A percentile compares a stretch with the other conserved stretches of the same genome.
Evolutionary conservation across 2,888 invertebrate genomes (phyloP).

Genomic region (Imbricaverruca yamaguchii): DNA sequence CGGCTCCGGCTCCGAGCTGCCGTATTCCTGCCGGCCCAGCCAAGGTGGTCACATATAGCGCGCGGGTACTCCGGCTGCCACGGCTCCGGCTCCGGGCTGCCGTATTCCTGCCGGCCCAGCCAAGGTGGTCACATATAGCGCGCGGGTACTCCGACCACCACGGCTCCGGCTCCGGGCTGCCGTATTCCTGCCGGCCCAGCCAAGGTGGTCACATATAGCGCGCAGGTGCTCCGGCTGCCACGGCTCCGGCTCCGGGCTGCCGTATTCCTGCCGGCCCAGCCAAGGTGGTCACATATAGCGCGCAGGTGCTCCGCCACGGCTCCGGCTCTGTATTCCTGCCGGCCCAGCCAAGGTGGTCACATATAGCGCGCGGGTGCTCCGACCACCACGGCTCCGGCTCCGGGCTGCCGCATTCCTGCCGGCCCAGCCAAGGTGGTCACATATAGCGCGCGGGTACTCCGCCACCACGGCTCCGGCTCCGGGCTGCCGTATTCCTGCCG

Average conservation of each 20-base stretch:
- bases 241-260: constrained; percentile 24
- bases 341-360: neutral
- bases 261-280: constrained; percentile 17
- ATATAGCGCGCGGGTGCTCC: constrained; percentile 18
- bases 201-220: neutral
- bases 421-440: neutral
- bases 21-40: too few relatives aligned
- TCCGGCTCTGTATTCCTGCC: constrained; percentile 26
- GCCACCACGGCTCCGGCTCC: constrained; percentile 28
- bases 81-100: constrained; percentile 24
- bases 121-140: neutral
- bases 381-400: constrained; percentile 28
- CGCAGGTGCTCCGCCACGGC: constrained; percentile 27
- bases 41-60: too few relatives aligned
- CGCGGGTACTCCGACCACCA: constrained; percentile 27
- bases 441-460: constrained; percentile 17
- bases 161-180: constrained; percentile 24
- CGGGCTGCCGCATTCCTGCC: constrained; percentile 23
- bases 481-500: too few relatives aligned
- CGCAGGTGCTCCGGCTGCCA: constrained; percentile 27
- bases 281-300: neutral
- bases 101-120: constrained; percentile 17
- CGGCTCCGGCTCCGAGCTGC: too few relatives aligned
- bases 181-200: constrained; percentile 17
- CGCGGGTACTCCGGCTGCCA: constrained; percentile 27